Evolutionary conservation across 2,113 vertebrate species (phyloP).

Genomic region (Ctenomys sociabilis): DNA sequence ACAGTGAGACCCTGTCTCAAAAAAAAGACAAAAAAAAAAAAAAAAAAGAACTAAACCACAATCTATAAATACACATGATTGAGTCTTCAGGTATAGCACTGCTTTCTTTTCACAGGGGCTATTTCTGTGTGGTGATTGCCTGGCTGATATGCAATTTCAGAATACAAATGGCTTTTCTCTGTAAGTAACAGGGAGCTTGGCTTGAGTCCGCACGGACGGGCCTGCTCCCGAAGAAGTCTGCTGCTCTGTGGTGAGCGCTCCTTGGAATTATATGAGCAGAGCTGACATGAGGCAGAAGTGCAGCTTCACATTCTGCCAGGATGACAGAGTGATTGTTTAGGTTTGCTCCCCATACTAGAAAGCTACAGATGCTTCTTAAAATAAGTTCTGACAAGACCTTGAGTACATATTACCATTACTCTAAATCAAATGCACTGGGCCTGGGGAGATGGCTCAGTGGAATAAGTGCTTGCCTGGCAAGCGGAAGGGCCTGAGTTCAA

Average conservation of each 20-base stretch:
- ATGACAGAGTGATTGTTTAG: conserved; percentile 4
- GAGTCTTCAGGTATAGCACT: conserved; percentile 78
- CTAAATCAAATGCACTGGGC: too few species aligned
- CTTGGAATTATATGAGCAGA: conserved; percentile 57
- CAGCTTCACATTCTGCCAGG: not conserved
- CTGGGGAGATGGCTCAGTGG: too few species aligned
- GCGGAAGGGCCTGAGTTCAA: too few species aligned
- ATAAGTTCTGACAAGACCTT: conserved; percentile 22
- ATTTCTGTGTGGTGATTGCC: conserved; percentile 81
- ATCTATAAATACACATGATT: conserved; percentile 81
- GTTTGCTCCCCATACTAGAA: not conserved
- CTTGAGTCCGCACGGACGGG: conserved; percentile 48
- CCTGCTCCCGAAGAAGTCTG: conserved; percentile 48
- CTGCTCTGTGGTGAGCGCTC: not conserved
- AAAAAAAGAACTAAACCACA: conserved; percentile 74
- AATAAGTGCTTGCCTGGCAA: too few species aligned
- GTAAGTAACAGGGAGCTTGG: conserved; percentile 73
- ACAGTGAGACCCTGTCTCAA: too few species aligned
- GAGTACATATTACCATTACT: not conserved
- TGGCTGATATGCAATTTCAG: conserved; percentile 78
- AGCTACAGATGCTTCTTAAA: not conserved
- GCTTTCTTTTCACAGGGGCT: conserved; percentile 79
- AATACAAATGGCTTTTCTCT: conserved; percentile 80
- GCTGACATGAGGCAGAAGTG: not conserved
- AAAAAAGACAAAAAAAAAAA: too few species aligned